Percentiles rank a stretch among this genome's conserved stretches.
phyloP scores from a whole-genome alignment of 2,888 invertebrate genomes.

The Lacanobia wlatinum region DNA sequence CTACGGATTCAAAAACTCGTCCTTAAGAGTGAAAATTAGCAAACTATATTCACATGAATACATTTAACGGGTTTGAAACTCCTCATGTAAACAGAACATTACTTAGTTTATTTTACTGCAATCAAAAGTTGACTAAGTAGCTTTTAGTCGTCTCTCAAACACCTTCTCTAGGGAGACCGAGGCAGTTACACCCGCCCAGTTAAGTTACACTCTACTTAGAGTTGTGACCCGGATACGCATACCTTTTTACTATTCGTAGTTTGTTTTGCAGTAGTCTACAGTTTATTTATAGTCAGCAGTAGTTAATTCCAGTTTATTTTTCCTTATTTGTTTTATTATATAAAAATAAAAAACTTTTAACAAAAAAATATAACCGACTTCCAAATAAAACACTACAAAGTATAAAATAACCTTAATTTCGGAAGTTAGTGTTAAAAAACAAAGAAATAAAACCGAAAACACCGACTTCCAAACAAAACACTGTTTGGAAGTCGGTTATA shows the following conservation, averaged over 20 bases:
- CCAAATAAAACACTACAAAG: too few species aligned
- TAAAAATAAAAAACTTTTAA: too few species aligned
- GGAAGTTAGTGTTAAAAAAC: too few species aligned
- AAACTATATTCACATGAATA: not conserved
- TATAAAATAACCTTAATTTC: too few species aligned
- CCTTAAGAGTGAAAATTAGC: not conserved
- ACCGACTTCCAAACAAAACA: too few species aligned
- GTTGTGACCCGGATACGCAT: not conserved
- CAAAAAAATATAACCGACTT: too few species aligned
- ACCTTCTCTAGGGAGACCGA: not conserved
- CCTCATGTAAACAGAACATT: not conserved
- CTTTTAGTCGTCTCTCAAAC: not conserved
- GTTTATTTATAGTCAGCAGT: slow-evolving; percentile 3
- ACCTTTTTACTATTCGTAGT: not conserved
- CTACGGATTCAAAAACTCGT: too few species aligned
- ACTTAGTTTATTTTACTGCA: not conserved
- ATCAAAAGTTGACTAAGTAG: not conserved
- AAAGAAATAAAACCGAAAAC: too few species aligned
- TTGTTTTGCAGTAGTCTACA: not conserved
- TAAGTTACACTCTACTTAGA: not conserved
- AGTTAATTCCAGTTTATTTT: too few species aligned
- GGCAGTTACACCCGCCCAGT: not conserved
- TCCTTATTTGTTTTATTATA: too few species aligned
- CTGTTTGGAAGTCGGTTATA: too few species aligned
- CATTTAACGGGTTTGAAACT: not conserved